Evolutionary conservation across 2,797 vertebrate species (phyloP), one percentile per base, ranked within the genome.

Genomic region (Avahi laniger): DNA sequence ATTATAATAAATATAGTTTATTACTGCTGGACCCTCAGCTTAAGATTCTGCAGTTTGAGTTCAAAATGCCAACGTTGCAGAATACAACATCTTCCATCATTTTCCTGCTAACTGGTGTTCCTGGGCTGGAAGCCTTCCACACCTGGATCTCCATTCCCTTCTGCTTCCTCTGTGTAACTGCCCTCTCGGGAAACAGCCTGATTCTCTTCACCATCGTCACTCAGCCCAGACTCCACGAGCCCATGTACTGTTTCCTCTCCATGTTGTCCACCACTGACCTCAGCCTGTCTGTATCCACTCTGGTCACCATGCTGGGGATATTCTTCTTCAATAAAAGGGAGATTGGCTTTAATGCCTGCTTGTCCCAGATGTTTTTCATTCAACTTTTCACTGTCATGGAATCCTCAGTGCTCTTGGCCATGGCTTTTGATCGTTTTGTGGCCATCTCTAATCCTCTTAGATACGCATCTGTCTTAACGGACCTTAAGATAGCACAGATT

Each of bases 371-470:
- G 93, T 97, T 97, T 38, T 97, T 97, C 12, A 97, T 98, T 87
- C 84, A 98, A 67, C 46, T 96, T 5, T 95, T 95, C 46, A 94
- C 73, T 50, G 93, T 93, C n/a, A 89, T 95, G 95, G 95, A 95
- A 70, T 97, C 88, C 0, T 97, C 91, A 46, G 93, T 96, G 30
- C 41, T 95, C 18, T 82, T 97, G 93, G 94, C 92, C 52, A 94
- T 96, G 92, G 89, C 80, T 24, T 96, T 95, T 67, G 89, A 95
- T 78, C 17, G 9, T 46, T 96, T 95, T 92, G 63, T 99, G 17
- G 99, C 99, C 30, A 99, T 99, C 86, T 99, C 99, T 69, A 94
- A 75, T n/a, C 99, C 99, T 59, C 95, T 99, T 93, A 98, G 96
- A 81, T 99, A 99, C 97, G 98, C 96, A 82, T 93, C 96, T 4